Base-by-base conservation (phyloP, 2,888 invertebrate genomes). In the Apotomis betuletana region DNA sequence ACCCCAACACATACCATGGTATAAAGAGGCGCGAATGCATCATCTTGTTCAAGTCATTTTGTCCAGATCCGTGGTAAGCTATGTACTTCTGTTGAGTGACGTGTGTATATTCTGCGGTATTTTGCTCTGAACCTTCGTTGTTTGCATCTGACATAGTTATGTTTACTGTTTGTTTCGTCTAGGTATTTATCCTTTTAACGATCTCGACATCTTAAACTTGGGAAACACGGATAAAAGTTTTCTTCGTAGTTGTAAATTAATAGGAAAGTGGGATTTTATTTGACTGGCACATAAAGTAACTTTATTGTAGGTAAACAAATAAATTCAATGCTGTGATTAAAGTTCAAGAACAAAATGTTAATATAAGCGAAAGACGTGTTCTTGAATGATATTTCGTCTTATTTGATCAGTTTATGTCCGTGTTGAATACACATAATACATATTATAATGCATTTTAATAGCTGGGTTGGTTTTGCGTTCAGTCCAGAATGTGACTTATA, bases 11-110 rank as follows among this genome's bases (percentile, higher is more conserved):
- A 61, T 61, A 62, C 61, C 44, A 57, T 62, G 62, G 62, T 71
- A 71, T 71, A 67, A 67, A 71, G 67, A 71, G 36, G 61, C 51
- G 57, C 49, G 57, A 71, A 57, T 62, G 61, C 44, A 57, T 67
- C 57, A 52, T 57, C 55, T 44, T 62, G 27, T 44, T 64, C 59
- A 59, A 67, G 51, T 55, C 44, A 60, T 67, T 38, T 49, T 58
- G 51, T 51, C 36, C 67, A 67, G 38, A 15, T 61, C 55, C 61
- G 62, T 44, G 67, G 49, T 49, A 9, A 57, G 51, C 55, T 41
- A 55, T 27, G 38, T 51, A 57, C 44, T 4, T 57, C 9, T 27
- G 46, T 57, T 27, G 0, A 8, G 5, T 49, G 10, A 49, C 36
- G 3, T 44, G 12, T 5, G 54, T 44, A 54, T n/a, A 4, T 65